Percentiles rank a stretch among this genome's conserved stretches.
Evolutionary conservation across 2,888 invertebrate species (phyloP).

Genomic region (Argyresthia goedartella): DNA sequence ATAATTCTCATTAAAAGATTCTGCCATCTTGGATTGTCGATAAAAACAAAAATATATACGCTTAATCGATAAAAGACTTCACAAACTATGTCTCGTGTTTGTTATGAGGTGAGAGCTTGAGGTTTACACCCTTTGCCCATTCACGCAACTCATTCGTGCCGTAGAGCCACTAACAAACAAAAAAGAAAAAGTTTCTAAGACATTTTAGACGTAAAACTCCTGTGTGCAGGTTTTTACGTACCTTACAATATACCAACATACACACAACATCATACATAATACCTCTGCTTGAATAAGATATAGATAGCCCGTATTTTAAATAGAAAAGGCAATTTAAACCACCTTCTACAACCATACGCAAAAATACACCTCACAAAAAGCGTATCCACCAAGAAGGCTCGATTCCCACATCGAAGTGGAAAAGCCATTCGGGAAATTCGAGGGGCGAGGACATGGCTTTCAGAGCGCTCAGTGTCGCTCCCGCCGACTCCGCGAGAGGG

Average conservation of each 20-base stretch:
- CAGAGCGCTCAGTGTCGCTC: slow-evolving; percentile 41
- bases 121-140: background rate
- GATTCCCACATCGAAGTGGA: slow-evolving; percentile 48
- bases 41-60: too few relatives aligned
- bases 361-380: too few relatives aligned
- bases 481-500: slow-evolving; percentile 63
- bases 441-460: slow-evolving; percentile 37
- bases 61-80: too few relatives aligned
- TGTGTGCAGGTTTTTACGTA: background rate
- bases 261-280: too few relatives aligned
- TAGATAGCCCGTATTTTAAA: too few relatives aligned
- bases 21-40: too few relatives aligned
- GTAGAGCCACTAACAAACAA: background rate
- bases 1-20: too few relatives aligned
- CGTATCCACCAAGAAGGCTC: slow-evolving; percentile 35
- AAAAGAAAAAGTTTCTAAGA: background rate
- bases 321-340: too few relatives aligned
- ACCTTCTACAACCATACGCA: too few relatives aligned
- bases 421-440: slow-evolving; percentile 65
- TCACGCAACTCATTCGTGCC: slow-evolving; percentile 3
- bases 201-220: background rate
- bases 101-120: too few relatives aligned
- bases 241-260: background rate
- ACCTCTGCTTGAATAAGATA: too few relatives aligned
- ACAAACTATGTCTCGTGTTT: too few relatives aligned